Percentiles rank a stretch among this genome's conserved stretches.
phyloP scores from a whole-genome alignment of 2,888 invertebrate species.

The Hoplodrina ambigua region DNA sequence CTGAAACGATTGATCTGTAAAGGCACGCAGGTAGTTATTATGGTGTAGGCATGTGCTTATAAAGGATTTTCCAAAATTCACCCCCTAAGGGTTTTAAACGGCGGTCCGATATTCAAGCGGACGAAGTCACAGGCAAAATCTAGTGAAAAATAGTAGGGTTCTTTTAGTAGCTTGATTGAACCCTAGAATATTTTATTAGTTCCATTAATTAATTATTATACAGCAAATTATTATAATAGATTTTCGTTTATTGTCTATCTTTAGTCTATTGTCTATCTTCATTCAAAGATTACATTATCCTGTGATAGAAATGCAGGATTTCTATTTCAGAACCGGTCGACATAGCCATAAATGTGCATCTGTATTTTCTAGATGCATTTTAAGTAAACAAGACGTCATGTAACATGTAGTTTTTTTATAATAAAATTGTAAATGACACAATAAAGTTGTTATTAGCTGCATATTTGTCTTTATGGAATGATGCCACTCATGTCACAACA shows the following conservation, averaged over 20 bases:
- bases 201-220: not conserved
- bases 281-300: not conserved
- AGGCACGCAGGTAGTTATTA: too few species aligned
- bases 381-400: constrained; percentile 16
- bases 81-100: too few species aligned
- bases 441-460: constrained; percentile 28
- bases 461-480: constrained; percentile 34
- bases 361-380: constrained; percentile 15
- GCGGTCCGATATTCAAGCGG: too few species aligned
- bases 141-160: not conserved
- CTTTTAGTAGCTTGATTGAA: not conserved
- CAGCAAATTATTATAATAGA: not conserved
- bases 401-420: constrained; percentile 21
- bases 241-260: not conserved
- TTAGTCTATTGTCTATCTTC: not conserved
- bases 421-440: constrained; percentile 26
- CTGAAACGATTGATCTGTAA: too few species aligned
- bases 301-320: not conserved
- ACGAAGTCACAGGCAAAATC: too few species aligned
- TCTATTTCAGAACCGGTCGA: not conserved
- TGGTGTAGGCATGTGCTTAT: too few species aligned
- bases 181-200: not conserved
- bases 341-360: not conserved
- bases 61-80: too few species aligned
- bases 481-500: constrained; percentile 37